Conservation (phyloP, 2,888 invertebrate genomes). For the Drosophila austrosaltans region DNA sequence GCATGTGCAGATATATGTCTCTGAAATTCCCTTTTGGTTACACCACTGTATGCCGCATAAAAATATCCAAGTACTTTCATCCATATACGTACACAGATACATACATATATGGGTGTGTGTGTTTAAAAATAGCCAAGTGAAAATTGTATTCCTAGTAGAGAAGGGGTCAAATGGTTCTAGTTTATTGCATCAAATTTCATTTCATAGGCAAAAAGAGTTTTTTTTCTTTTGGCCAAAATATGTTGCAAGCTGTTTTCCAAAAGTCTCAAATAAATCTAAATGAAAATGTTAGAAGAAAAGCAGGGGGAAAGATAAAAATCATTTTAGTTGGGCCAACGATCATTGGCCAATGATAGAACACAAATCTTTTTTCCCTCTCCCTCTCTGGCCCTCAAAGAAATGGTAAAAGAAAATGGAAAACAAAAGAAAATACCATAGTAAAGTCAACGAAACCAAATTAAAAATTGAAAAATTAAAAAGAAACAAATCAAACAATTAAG, state of each 20-base stretch:
- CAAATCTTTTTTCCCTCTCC: background rate
- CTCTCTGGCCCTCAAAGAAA: background rate
- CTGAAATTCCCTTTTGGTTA: too few relatives aligned
- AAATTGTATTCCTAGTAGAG: background rate
- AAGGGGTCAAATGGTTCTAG: background rate
- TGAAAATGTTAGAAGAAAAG: background rate
- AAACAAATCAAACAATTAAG: too few relatives aligned
- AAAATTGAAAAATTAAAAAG: too few relatives aligned
- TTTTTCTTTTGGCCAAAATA: background rate
- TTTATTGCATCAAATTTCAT: constrained; percentile 12
- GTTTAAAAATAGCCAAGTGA: constrained; percentile 1
- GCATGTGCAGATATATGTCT: too few relatives aligned
- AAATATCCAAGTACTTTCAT: constrained; percentile 6
- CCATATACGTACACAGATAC: background rate
- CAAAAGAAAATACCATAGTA: too few relatives aligned
- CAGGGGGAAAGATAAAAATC: background rate
- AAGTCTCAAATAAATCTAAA: constrained; percentile 1
- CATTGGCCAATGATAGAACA: background rate
- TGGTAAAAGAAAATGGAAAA: background rate
- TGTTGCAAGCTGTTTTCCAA: background rate
- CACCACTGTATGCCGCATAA: background rate
- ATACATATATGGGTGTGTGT: background rate
- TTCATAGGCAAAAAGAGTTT: constrained; percentile 3
- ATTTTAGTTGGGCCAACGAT: background rate
- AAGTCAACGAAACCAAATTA: too few relatives aligned